These are phyloP conservation scores for Lasius platythorax DNA, from an alignment of 2,888 invertebrate genomes.

Conservation along the genomic window DNA sequence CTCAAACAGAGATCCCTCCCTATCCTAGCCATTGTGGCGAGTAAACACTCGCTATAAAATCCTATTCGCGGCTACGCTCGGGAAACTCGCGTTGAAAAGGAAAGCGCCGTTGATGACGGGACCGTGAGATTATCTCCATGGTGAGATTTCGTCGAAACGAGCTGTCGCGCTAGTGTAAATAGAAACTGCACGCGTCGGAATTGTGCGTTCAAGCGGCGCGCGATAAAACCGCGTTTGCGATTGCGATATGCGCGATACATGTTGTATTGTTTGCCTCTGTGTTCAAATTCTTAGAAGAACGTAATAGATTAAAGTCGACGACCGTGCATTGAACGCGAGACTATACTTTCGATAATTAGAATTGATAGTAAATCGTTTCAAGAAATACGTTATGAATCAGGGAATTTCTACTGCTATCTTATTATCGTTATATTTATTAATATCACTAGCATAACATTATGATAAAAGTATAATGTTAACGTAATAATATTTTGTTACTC, in stretches of 20 bases:
- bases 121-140: constrained; percentile 62
- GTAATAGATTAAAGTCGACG: constrained; percentile 5
- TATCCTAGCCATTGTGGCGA: constrained; percentile 53
- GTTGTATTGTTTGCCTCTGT: constrained; percentile 58
- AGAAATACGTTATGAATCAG: not conserved
- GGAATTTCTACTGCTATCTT: not conserved
- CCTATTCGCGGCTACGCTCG: constrained; percentile 27
- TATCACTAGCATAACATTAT: not conserved
- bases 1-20: constrained; percentile 48
- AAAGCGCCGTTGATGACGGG: constrained; percentile 54
- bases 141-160: constrained; percentile 59
- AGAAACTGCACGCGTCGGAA: constrained; percentile 27
- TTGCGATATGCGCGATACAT: constrained; percentile 30
- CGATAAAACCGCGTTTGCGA: constrained; percentile 30
- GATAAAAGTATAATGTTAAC: not conserved
- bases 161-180: constrained; percentile 43
- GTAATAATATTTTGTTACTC: not conserved
- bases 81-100: constrained; percentile 48
- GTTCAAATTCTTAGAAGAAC: constrained; percentile 14
- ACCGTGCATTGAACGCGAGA: not conserved
- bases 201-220: constrained; percentile 32
- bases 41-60: constrained; percentile 60
- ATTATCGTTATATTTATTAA: not conserved
- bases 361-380: constrained; percentile 20
- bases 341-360: constrained; percentile 24